phyloP scores from a whole-genome alignment of 2,888 invertebrate genomes.

The Dimorphilus gyrociliatus region DNA sequence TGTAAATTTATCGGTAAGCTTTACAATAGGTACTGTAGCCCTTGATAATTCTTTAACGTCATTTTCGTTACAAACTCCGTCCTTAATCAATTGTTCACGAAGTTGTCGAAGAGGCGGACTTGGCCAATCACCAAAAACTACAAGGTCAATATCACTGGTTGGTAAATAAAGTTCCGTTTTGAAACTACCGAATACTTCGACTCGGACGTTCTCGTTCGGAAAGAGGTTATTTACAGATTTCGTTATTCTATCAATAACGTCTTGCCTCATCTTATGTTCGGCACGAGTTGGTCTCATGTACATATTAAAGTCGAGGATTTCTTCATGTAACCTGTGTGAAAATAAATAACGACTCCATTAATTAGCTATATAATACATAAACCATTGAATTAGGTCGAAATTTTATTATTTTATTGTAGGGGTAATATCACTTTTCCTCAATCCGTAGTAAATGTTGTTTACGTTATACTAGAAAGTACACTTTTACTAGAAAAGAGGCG shows the following conservation, averaged over 20 bases:
- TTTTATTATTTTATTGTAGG: too few relatives aligned
- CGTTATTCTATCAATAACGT: conserved; percentile 75
- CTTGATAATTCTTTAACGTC: conserved; percentile 84
- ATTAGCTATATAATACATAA: too few relatives aligned
- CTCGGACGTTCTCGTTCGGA: too few relatives aligned
- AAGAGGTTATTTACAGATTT: conserved; percentile 69
- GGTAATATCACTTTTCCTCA: too few relatives aligned
- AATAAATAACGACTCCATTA: conserved; percentile 2
- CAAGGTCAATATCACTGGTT: conserved; percentile 64
- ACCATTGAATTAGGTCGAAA: too few relatives aligned
- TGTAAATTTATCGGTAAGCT: conserved; percentile 69
- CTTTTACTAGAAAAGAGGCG: too few relatives aligned
- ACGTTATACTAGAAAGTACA: too few relatives aligned
- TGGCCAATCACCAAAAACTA: conserved; percentile 65
- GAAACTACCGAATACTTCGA: conserved; percentile 95
- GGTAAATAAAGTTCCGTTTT: conserved; percentile 91
- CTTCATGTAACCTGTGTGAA: conserved; percentile 65
- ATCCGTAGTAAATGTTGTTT: too few relatives aligned
- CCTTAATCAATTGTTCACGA: conserved; percentile 71
- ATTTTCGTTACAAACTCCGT: conserved; percentile 65
- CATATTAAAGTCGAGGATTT: conserved; percentile 86
- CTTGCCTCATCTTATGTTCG: conserved; percentile 71
- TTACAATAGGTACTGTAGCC: conserved; percentile 92
- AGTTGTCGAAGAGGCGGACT: conserved; percentile 74
- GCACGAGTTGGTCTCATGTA: conserved; percentile 85